Base-by-base conservation (phyloP, 2,888 invertebrate genomes). In the Leucophora obtusa region DNA sequence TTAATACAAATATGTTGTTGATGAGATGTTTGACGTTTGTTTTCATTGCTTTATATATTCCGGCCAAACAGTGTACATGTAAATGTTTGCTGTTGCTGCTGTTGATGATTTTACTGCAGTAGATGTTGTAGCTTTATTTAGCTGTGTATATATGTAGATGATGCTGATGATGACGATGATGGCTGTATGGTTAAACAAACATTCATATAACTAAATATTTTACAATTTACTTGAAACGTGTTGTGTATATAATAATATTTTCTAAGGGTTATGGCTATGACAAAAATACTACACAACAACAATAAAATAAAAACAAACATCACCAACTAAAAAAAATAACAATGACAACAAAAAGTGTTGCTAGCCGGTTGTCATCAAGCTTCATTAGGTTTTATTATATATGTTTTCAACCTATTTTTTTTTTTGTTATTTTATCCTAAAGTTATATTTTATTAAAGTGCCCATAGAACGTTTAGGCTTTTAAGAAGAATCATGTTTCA, bases 341-440 rank as follows among this genome's bases (percentile, higher is more conserved):
- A 69, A 3, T 10, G 18, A 9, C 17, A 4, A 54, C 10, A 76
- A 51, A 60, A 59, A 65, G 43, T 77, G 71, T 66, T 77, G 71
- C 47, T 65, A 47, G 54, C 54, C 71, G 60, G 24, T 78, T 78
- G 60, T 66, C 77, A 72, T 72, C 77, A 78, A 66, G 71, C 77
- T 72, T 78, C 77, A 78, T 78, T 78, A 78, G 72, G 59, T 68
- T 66, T 76, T 76, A 65, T 65, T n/a, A 2, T 58, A 59, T 58
- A 58, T 59, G 8, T 56, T 56, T 15, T 15, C n/a, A n/a, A 28
- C n/a, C n/a, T n/a, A 9, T 28, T 33, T 56, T 56, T 28, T 9
- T n/a, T 56, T 56, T 56, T 56, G 43, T n/a, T n/a, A n/a, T n/a
- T 47, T 47, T n/a, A n/a, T 47, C 6, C 9, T 15, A 6, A 47